Conservation (phyloP, 2,113 vertebrate genomes). For the Cariama cristata region DNA sequence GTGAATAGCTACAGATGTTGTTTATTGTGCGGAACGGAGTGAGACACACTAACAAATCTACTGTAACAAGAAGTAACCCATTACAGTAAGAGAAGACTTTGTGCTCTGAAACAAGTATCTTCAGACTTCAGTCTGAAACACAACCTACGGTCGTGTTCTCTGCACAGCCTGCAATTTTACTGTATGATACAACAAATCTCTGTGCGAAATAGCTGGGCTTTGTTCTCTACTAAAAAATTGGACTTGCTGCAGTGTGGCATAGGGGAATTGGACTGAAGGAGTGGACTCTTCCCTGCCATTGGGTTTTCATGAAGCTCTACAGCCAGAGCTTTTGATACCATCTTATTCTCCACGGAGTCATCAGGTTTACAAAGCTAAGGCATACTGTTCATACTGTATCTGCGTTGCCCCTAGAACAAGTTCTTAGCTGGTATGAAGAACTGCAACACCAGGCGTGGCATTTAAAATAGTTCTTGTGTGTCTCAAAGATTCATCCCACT, state of each 20-base stretch:
- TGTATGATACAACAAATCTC: background rate
- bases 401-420: background rate
- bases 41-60: slow-evolving; percentile 1
- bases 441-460: background rate
- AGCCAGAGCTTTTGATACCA: background rate
- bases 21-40: slow-evolving; percentile 1
- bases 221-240: background rate
- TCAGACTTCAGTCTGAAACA: background rate
- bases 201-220: background rate
- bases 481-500: background rate
- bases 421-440: background rate
- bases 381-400: background rate
- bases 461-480: background rate
- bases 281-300: background rate
- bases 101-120: background rate
- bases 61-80: slow-evolving; percentile 3
- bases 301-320: background rate
- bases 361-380: background rate
- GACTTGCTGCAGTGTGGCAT: background rate
- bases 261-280: background rate
- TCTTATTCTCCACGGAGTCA: background rate
- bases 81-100: background rate
- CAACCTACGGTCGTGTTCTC: background rate
- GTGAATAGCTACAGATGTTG: background rate
- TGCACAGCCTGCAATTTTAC: background rate